Conservation (phyloP, 2,113 vertebrate genomes). For the Ammodytes dubius region DNA sequence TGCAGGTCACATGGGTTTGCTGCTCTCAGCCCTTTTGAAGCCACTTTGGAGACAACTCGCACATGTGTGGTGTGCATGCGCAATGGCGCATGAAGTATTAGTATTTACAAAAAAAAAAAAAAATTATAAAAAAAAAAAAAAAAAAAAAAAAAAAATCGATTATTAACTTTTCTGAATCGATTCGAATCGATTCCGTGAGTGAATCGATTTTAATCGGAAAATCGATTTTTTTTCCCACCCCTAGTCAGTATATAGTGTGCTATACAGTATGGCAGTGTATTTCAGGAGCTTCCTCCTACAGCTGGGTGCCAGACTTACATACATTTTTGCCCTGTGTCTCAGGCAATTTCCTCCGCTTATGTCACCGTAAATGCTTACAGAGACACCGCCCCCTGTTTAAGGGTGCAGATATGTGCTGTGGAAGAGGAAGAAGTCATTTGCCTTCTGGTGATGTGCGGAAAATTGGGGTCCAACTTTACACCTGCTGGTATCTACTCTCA, state of each 20-base stretch:
- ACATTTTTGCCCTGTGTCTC: slow-evolving; percentile 76
- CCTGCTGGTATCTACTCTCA: slow-evolving; percentile 77
- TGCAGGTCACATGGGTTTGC: too few species aligned
- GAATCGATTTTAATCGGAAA: too few species aligned
- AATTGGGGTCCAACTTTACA: slow-evolving; percentile 75
- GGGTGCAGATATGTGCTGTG: slow-evolving; percentile 63
- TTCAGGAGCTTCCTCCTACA: slow-evolving; percentile 60
- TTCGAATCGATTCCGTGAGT: too few species aligned
- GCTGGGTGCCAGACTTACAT: slow-evolving; percentile 79
- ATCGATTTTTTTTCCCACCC: too few species aligned
- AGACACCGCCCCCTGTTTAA: slow-evolving; percentile 70
- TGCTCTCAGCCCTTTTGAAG: too few species aligned
- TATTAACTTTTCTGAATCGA: too few species aligned
- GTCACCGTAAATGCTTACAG: slow-evolving; percentile 78
- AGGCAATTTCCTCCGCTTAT: slow-evolving; percentile 78
- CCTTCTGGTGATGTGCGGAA: slow-evolving; percentile 66
- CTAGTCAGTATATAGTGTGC: background rate
- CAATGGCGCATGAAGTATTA: too few species aligned
- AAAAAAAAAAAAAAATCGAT: too few species aligned
- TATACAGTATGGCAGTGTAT: slow-evolving; percentile 23
- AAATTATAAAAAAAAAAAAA: too few species aligned
- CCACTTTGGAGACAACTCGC: too few species aligned
- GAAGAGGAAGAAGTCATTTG: slow-evolving; percentile 65
- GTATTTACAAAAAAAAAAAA: too few species aligned
- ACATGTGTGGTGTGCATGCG: too few species aligned